Evolutionary conservation across 2,113 vertebrate species (phyloP), one percentile per base, ranked within the genome.

Genomic region (Menidia beryllina): DNA sequence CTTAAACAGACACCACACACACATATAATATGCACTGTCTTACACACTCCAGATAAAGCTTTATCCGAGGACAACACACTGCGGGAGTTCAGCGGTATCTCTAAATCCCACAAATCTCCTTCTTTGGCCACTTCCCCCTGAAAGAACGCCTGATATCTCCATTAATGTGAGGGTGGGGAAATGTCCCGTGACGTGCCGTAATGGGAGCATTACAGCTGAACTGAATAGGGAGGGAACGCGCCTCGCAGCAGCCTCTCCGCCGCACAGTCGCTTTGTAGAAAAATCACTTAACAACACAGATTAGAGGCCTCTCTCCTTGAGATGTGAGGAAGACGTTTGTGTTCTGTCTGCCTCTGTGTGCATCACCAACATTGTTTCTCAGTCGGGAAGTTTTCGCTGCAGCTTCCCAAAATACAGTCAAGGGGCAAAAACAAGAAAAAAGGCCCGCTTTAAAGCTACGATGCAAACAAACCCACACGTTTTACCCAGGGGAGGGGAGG

Each of bases 21-120:
- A 71, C 19, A 58, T 26, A 66, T 10, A 30, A 59, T 17, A 24
- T 19, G 25, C 34, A 57, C 26, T 0, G 36, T 30, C 57, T 48
- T 38, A 73, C 69, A 64, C 47, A 55, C 71, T 68, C 17, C 10
- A 60, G 66, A 82, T 85, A 72, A 79, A 76, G 82, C 75, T 83
- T 82, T 72, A 75, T 80, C 73, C 81, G 69, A 80, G 82, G 59
- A 82, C 83, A 78, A 86, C 81, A 75, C 45, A 82, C 75, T 12
- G 24, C 50, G 69, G 72, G 78, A 78, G 49, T 84, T 86, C 38
- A 53, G 70, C 69, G 53, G 24, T 59, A 73, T 87, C 79, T 78
- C 58, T 9, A 24, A 81, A 75, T 86, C 50, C 74, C 77, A 75
- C 72, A 83, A 88, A 85, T 84, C 60, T 69, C 64, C 53, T 59